Evolutionary conservation across 2,113 vertebrate genomes (phyloP).

Genomic region (Monarcha castaneiventris): DNA sequence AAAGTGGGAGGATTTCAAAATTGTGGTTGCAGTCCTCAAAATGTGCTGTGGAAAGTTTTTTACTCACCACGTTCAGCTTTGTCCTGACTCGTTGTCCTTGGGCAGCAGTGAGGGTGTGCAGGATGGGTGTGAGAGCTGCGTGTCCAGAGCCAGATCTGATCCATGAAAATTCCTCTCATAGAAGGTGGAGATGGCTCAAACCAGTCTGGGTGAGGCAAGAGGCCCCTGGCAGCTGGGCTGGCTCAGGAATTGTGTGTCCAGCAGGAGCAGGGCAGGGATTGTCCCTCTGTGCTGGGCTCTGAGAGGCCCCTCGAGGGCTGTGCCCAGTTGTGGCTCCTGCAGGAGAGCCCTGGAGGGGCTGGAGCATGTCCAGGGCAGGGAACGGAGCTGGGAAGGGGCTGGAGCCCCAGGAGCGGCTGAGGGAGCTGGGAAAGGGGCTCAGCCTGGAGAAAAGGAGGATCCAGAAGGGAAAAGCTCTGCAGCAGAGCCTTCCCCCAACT

Average conservation of each 20-base stretch:
- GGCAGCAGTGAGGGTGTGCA: neutral
- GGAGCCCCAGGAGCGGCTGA: too few relatives aligned
- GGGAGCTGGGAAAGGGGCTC: neutral
- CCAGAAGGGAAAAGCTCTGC: too few relatives aligned
- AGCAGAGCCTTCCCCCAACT: too few relatives aligned
- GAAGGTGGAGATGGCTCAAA: neutral
- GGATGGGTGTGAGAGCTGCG: accelerated
- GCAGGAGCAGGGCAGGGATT: neutral
- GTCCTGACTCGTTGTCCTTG: neutral
- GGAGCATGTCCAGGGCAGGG: neutral
- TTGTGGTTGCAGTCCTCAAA: accelerated
- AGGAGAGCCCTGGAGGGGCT: neutral
- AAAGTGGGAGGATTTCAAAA: neutral
- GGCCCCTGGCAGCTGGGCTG: accelerated
- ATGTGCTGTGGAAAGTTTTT: neutral
- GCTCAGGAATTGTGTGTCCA: neutral
- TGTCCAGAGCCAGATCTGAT: neutral
- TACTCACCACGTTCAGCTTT: neutral
- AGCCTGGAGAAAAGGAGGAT: too few relatives aligned
- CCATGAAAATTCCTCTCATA: neutral
- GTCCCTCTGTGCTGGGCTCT: neutral
- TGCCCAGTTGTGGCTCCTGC: neutral
- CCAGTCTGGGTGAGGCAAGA: neutral
- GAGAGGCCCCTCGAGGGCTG: neutral
- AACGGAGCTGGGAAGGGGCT: neutral